Evolutionary conservation across 1,140 invertebrate genomes (phyloP), one percentile per base, ranked within the genome.

Genomic region (Neodiprion pinetum): DNA sequence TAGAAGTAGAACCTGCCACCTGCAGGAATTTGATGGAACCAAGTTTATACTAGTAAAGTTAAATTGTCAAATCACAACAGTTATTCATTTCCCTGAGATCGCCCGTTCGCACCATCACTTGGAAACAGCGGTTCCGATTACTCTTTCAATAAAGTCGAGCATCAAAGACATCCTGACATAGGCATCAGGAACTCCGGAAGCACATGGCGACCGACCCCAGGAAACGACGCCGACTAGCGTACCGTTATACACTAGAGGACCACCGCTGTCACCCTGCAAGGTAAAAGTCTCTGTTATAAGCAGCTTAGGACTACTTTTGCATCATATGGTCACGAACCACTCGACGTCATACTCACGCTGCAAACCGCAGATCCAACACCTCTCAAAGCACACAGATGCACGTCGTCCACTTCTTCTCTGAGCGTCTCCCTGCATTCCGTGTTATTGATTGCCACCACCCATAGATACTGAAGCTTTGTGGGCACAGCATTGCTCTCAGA

Each of bases 141-240:
- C 40, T 0, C 11, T 61, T 61, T 85, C 78, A 7, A 91, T 89
- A 89, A 90, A 91, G 2, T 80, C 75, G 1, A 84, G 69, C 72
- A 88, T 89, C 7, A 82, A 79, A 10, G 75, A 80, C n/a, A 91
- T 86, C 75, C 87, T 85, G 11, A 90, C 90, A 72, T 90, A 92
- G 11, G 92, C 91, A 78, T 92, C 92, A n/a, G 92, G 91, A 74
- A 89, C 88, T 10, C 90, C 90, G 23, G 81, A 72, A 53, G 90
- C 92, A 80, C 92, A 93, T 10, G 91, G 90, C 47, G 87, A 85
- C 53, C 53, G n/a, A 9, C 91, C 92, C 88, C 91, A 93, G 9
- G 91, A 93, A 9, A 91, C 90, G 50, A 93, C 80, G 50, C 92
- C 92, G 61, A 90, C 87, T 1, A 92, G 80, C 74, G 87, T 76